phyloP scores from a whole-genome alignment of 1,140 invertebrate genomes.

The Leguminivora glycinivorella region DNA sequence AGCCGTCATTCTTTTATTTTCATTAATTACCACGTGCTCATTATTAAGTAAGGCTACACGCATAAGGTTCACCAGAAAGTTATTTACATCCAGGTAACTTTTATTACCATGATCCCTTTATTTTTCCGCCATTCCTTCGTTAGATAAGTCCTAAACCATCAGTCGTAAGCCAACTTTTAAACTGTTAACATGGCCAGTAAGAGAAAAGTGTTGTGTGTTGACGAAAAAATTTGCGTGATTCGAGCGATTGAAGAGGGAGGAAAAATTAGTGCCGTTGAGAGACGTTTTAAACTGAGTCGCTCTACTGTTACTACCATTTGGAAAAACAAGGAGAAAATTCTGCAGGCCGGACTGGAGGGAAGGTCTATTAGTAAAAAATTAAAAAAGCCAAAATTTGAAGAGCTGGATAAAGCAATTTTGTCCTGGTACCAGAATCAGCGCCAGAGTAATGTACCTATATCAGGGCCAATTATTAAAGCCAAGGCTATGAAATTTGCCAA shows the following conservation, averaged over 20 bases:
- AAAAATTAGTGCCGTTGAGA: constrained; percentile 35
- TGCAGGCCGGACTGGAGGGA: constrained; percentile 32
- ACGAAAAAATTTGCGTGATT: constrained; percentile 34
- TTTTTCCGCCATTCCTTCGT: too few species aligned
- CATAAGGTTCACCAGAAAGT: too few species aligned
- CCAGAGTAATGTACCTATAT: constrained; percentile 50
- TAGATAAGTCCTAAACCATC: too few species aligned
- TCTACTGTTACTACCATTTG: constrained; percentile 37
- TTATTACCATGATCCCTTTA: too few species aligned
- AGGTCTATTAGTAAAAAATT: constrained; percentile 38
- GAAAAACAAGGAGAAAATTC: constrained; percentile 35
- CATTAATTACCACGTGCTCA: too few species aligned
- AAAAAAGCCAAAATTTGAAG: constrained; percentile 47
- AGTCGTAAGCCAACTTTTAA: constrained; percentile 32
- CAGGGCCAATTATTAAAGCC: constrained; percentile 52
- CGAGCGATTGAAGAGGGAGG: constrained; percentile 36
- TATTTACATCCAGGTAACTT: too few species aligned
- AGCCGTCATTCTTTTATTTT: too few species aligned
- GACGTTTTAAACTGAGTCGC: constrained; percentile 31
- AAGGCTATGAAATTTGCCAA: constrained; percentile 53
- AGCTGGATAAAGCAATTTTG: constrained; percentile 50
- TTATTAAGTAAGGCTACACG: too few species aligned
- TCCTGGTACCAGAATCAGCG: constrained; percentile 50
- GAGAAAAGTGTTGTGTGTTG: constrained; percentile 26
- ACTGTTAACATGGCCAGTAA: constrained; percentile 27